Evolutionary conservation across 2,888 invertebrate genomes (phyloP).

Genomic region (Lagria hirta): DNA sequence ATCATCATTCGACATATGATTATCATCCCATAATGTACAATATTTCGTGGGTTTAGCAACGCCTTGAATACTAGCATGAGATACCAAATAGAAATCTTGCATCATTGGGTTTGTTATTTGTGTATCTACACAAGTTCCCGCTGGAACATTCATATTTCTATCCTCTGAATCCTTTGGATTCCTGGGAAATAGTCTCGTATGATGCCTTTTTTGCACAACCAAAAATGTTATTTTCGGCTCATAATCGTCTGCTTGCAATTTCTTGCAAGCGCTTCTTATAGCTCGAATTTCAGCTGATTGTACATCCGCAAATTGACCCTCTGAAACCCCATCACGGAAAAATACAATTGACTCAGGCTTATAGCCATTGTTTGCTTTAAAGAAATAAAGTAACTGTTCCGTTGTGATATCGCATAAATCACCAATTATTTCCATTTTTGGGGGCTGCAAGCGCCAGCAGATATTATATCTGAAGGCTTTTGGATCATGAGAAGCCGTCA

Average conservation of each 20-base stretch:
- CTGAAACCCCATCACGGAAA: conserved; percentile 85
- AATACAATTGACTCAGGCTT: conserved; percentile 70
- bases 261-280: conserved; percentile 70
- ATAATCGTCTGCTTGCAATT: conserved; percentile 52
- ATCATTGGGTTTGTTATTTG: conserved; percentile 83
- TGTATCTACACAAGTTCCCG: conserved; percentile 69
- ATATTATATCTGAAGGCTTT: conserved; percentile 72
- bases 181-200: conserved; percentile 70
- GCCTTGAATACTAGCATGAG: conserved; percentile 73
- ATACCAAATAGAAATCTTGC: conserved; percentile 81
- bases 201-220: conserved; percentile 96
- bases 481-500: conserved; percentile 73
- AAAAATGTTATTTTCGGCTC: conserved; percentile 85
- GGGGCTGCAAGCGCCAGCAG: conserved; percentile 74
- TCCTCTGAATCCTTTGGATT: conserved; percentile 54
- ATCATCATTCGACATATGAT: conserved; percentile 67
- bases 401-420: conserved; percentile 62
- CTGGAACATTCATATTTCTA: conserved; percentile 64
- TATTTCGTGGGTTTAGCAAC: conserved; percentile 86
- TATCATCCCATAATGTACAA: conserved; percentile 80
- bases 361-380: conserved; percentile 49
- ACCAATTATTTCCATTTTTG: conserved; percentile 72
- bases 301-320: conserved; percentile 78
- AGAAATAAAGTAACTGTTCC: conserved; percentile 66
- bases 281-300: conserved; percentile 64